Base-by-base conservation (phyloP, 2,888 invertebrate genomes). In the Athalia rosae region DNA sequence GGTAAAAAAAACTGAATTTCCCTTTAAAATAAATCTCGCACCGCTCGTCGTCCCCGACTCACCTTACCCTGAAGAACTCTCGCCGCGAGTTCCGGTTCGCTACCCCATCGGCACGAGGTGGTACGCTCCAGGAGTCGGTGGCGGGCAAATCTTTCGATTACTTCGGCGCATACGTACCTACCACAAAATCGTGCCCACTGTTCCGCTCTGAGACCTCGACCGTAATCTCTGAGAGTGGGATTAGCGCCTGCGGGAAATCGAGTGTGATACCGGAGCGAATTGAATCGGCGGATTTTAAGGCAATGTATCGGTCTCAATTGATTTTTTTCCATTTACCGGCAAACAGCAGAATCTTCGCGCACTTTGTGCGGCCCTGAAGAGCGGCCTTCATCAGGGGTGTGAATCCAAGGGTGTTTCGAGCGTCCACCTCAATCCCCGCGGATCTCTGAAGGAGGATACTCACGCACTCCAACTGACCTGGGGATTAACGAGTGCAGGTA, bases 111-210 rank as follows among this genome's bases (percentile, higher is more conserved):
- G 41, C 91, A 92, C 45, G 92, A 91, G 66, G 92, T 91, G 63
- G 91, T 91, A 78, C 92, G 90, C 80, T 93, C 93, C 77, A 93
- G 87, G 2, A 93, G 89, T 77, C 92, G 90, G 82, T 92, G 92
- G 78, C 93, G 90, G 4, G 93, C 92, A 85, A 93, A 93, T 84
- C 93, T 93, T 82, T 94, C 93, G 81, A 95, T 95, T 80, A 94
- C 92, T 85, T 95, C 94, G 3, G 94, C 94, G 84, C 94, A 94
- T 56, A 93, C 92, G 85, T 93, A 92, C 63, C 95, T 91, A 9
- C 95, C 94, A 85, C 95, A 95, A 87, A 93, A 94, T 81, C 93
- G 90, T 1, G 95, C 95, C 95, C 95, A 95, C 87, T 95, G 94
- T 83, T 94, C 93, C 0, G 95, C 94, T 78, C 94, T 91, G 63